Evolutionary conservation across 2,888 invertebrate genomes (phyloP), one percentile per base, ranked within the genome.

Genomic region (Nymphalis polychloros): DNA sequence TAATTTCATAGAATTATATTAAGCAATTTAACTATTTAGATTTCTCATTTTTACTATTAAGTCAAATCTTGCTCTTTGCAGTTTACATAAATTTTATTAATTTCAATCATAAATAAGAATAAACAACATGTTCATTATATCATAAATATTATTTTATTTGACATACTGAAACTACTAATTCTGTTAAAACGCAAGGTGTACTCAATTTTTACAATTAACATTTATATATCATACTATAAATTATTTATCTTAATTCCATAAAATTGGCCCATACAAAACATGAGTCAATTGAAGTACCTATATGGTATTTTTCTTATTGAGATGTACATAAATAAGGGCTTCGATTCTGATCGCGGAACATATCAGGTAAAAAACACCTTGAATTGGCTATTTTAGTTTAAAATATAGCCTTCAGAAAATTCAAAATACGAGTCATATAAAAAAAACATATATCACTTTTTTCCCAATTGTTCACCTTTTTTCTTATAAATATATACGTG

Each of bases 401-500:
- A 41, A 41, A 13, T 41, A 13, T 41, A 41, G 41, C 13, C n/a
- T 19, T 50, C 50, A 19, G n/a, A 50, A 50, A 50, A 20, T 19
- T 7, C 19, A 49, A 49, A n/a, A n/a, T 49, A 49, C 8, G 23
- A 27, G 20, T 16, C 31, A 57, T 55, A 13, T n/a, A 57, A 57
- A 35, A n/a, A 19, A 41, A 57, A 57, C 35, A 57, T 57, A 17
- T 23, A 23, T 31, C 16, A 31, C 41, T 41, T 41, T 41, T 31
- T 6, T 41, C 31, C 27, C 1, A 27, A 55, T 27, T 23, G n/a
- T 55, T 55, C 53, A 7, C 17, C 66, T 62, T 52, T 67, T 70
- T 46, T 50, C 48, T 68, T 62, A 65, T 23, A 48, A 53, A 60
- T 27, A 23, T 72, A 77, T 80, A 86, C 85, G 84, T 87, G 82